Percentiles rank a stretch among this genome's conserved stretches.
Evolutionary conservation across 2,113 vertebrate species (phyloP).

Genomic region (Albula goreensis): DNA sequence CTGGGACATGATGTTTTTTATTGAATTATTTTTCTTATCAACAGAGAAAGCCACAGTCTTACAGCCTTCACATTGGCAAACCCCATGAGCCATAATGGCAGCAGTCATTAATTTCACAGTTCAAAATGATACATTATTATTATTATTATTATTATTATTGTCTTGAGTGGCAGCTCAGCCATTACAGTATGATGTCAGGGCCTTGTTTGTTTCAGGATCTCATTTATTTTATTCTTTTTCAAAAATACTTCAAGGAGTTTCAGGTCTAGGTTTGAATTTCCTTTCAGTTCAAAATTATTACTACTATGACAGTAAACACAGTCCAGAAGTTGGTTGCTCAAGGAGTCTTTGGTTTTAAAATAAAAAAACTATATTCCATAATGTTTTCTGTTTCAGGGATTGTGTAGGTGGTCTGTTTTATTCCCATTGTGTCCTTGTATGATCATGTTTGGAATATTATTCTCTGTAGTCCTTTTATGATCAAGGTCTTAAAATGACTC

Average conservation of each 20-base stretch:
- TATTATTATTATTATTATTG: not conserved
- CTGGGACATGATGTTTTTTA: not conserved
- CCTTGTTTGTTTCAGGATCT: not conserved
- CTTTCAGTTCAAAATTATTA: not conserved
- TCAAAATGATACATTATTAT: constrained; percentile 4
- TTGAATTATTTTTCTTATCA: not conserved
- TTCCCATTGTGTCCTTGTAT: constrained; percentile 29
- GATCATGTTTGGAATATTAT: constrained; percentile 28
- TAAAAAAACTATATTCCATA: not conserved
- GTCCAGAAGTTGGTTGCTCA: not conserved
- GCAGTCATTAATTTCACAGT: constrained; percentile 8
- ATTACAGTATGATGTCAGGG: not conserved
- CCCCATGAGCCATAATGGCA: constrained; percentile 50
- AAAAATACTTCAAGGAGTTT: not conserved
- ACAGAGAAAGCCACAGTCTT: not conserved
- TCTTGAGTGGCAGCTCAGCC: not conserved
- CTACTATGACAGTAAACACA: not conserved
- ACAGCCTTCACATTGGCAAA: constrained; percentile 30
- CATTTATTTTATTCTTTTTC: not conserved
- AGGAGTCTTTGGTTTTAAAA: not conserved
- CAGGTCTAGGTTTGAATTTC: constrained; percentile 5
- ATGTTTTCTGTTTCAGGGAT: constrained; percentile 22
- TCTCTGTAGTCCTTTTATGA: constrained; percentile 32
- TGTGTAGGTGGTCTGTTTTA: constrained; percentile 1
- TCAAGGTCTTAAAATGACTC: constrained; percentile 22